phyloP scores from a whole-genome alignment of 1,140 invertebrate genomes.

The Neomicropteryx cornuta region DNA sequence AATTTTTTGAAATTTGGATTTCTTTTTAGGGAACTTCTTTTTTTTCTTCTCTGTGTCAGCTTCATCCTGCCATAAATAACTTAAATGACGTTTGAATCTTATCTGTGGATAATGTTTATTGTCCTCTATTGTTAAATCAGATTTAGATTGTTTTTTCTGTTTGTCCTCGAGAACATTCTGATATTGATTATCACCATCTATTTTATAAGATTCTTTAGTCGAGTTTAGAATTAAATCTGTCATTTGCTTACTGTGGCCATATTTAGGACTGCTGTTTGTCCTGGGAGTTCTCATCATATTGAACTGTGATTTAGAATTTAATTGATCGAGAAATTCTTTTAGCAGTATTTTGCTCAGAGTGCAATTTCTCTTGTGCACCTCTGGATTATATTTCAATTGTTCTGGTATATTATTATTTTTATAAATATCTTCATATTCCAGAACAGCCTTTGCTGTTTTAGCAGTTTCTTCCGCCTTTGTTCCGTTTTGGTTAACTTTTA shows the following conservation, averaged over 20 bases:
- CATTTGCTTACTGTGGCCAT: constrained; percentile 1
- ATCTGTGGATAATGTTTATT: too few species aligned
- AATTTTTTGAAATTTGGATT: constrained; percentile 17
- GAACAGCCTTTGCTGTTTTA: background rate
- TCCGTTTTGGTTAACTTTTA: constrained; percentile 7
- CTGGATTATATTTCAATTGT: background rate
- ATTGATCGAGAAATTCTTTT: background rate
- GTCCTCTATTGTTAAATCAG: constrained; percentile 22
- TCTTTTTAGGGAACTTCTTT: constrained; percentile 25
- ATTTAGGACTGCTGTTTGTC: constrained; percentile 10
- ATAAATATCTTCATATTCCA: background rate
- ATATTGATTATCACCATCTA: constrained; percentile 10
- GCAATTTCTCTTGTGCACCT: background rate
- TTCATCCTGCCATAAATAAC: constrained; percentile 23
- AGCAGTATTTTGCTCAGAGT: background rate
- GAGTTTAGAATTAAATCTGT: constrained; percentile 6
- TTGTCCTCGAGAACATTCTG: constrained; percentile 8
- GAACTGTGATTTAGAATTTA: constrained; percentile 20
- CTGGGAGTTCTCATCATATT: constrained; percentile 17
- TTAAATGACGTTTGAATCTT: constrained; percentile 17
- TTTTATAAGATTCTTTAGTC: constrained; percentile 18
- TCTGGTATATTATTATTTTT: background rate
- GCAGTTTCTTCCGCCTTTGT: background rate
- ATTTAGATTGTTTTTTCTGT: constrained; percentile 18
- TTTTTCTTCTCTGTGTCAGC: constrained; percentile 24